Evolutionary conservation across 2,113 vertebrate genomes (phyloP), one percentile per base, ranked within the genome.

Genomic region (Gnathonemus longibarbis): DNA sequence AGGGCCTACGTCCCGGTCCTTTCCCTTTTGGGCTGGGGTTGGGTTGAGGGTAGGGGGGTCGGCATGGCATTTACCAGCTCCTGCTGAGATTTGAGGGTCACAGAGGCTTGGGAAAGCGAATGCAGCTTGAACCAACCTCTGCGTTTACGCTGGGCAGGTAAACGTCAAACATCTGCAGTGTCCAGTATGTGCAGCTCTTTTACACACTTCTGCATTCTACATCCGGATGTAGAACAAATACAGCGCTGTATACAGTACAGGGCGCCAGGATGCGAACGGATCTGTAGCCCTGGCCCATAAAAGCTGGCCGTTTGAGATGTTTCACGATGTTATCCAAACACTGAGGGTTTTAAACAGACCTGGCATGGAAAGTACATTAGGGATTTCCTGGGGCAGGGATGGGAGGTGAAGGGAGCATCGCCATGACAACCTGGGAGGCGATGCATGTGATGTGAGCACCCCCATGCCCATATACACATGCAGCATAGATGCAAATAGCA

Each of bases 141-240:
- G 17, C 45, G 56, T 91, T 95, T 95, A 95, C 92, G 92, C 92
- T 90, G 77, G 92, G 91, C 95, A 96, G 95, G 95, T 96, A 95
- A 95, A 95, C 94, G 92, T 91, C 85, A 80, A 88, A 92, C 93
- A 94, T 93, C 94, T 94, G 93, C 92, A 87, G 92, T 92, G 91
- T 94, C 94, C 93, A 90, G 91, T 87, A 84, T 0, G 80, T 84
- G 88, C 17, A 0, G 70, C 50, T 92, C 90, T 95, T 96, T 95
- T 96, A 96, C 74, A 96, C 74, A 91, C 94, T 96, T 95, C 95
- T 94, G 93, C 74, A 90, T 93, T 92, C 48, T 93, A 91, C 87
- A 89, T 89, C 70, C 1, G 77, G 91, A 93, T 92, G 92, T 96
- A 95, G 96, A 95, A 94, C 62, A 74, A 87, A 84, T 84, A 66